Conservation (phyloP, 2,797 vertebrate species). For the Rhabdophis nuchalis region DNA sequence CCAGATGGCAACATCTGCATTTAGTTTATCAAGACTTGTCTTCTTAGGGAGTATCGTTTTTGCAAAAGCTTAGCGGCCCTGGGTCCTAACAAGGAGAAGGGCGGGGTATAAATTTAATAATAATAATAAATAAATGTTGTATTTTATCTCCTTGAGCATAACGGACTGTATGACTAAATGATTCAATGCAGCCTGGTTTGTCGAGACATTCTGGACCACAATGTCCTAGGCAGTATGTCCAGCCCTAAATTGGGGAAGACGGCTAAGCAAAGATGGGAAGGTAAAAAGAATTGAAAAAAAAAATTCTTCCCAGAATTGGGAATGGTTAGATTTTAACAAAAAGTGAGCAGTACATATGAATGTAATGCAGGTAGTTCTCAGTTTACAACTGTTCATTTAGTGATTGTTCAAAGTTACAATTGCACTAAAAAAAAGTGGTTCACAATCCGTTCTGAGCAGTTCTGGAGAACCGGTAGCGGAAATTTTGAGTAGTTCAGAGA, state of each 20-base stretch:
- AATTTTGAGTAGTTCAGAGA: too few species aligned
- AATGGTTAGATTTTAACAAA: not conserved
- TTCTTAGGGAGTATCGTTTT: not conserved
- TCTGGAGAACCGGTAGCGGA: too few species aligned
- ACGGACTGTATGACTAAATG: not conserved
- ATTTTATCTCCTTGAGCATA: not conserved
- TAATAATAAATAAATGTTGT: too few species aligned
- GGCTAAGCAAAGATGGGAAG: not conserved
- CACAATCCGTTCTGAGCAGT: not conserved
- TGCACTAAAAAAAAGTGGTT: not conserved
- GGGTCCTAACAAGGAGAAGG: too few species aligned
- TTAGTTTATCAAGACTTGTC: constrained; percentile 26
- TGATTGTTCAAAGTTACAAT: not conserved
- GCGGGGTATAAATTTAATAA: too few species aligned
- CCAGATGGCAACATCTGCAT: constrained; percentile 71
- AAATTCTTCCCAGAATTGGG: too few species aligned
- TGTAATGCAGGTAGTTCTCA: not conserved
- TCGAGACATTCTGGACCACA: not conserved
- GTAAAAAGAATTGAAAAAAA: not conserved
- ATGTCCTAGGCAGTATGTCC: not conserved
- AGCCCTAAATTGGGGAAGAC: not conserved
- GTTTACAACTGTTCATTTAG: not conserved
- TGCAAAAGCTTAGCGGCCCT: not conserved
- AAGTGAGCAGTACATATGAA: not conserved
- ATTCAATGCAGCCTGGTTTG: not conserved